These are phyloP conservation scores for Psix sp. DNA, from an alignment of 1,140 invertebrate species.

Conservation along the genomic window DNA sequence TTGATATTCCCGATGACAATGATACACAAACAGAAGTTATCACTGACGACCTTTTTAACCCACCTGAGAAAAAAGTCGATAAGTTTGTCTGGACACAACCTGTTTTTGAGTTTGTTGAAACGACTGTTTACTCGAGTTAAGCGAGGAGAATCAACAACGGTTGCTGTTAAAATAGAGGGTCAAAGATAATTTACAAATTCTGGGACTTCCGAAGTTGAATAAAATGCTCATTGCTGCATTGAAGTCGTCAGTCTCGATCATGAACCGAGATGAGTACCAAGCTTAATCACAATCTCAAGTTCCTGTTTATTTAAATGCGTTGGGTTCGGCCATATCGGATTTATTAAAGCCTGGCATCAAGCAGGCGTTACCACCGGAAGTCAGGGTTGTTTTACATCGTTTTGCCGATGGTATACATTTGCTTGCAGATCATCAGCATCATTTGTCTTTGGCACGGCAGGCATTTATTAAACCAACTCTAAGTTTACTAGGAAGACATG, in stretches of 20 bases:
- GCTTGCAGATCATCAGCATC: conserved; percentile 1
- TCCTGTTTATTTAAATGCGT: background rate
- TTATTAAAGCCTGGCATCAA: conserved; percentile 7
- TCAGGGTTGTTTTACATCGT: background rate
- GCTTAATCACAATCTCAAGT: conserved; percentile 3
- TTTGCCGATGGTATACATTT: conserved; percentile 7
- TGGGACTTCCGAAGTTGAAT: conserved; percentile 4
- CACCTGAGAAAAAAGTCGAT: background rate
- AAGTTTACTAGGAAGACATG: background rate
- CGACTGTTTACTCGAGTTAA: background rate
- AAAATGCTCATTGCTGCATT: conserved; percentile 2
- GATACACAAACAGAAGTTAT: background rate
- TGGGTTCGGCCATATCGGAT: background rate
- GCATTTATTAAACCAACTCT: conserved; percentile 1
- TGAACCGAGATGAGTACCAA: conserved; percentile 6
- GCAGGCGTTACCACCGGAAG: conserved; percentile 5
- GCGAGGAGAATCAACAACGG: background rate
- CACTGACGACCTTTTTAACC: background rate
- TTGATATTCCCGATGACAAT: background rate
- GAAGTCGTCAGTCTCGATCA: background rate
- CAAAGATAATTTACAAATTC: background rate
- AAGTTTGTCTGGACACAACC: conserved; percentile 1
- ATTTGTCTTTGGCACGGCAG: conserved; percentile 5
- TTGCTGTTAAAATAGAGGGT: conserved; percentile 4
- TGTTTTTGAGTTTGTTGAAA: background rate